Conservation (phyloP, 2,113 vertebrate species). For the Sciurus niger region DNA sequence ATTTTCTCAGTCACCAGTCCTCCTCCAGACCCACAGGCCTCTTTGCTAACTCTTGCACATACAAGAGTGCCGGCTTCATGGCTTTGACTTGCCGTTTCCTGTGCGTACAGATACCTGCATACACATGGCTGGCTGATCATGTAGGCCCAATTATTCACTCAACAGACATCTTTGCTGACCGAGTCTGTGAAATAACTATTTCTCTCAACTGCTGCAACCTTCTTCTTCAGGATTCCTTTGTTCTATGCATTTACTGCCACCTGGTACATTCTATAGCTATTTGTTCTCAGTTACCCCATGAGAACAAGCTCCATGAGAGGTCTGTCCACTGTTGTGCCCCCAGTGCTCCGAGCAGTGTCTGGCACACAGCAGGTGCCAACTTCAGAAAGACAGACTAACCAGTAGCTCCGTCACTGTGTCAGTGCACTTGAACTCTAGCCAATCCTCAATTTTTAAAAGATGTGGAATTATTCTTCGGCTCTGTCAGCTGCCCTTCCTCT, state of each 20-base stretch:
- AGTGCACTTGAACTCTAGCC: background rate
- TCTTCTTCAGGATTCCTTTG: background rate
- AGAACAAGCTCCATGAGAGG: background rate
- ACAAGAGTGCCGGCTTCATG: background rate
- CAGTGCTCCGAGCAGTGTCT: background rate
- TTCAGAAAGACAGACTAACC: background rate
- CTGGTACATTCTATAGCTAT: background rate
- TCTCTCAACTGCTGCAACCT: background rate
- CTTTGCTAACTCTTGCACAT: background rate
- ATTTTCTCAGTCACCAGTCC: background rate
- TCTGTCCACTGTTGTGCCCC: background rate
- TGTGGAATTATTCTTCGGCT: background rate
- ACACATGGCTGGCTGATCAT: background rate
- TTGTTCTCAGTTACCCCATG: background rate
- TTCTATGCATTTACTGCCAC: background rate
- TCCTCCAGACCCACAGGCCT: background rate
- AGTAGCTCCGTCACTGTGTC: background rate
- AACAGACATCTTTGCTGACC: background rate
- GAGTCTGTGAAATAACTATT: background rate
- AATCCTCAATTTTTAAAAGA: slow-evolving; percentile 9
- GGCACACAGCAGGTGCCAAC: background rate
- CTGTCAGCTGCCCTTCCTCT: background rate
- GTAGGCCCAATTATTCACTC: background rate
- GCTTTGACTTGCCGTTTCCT: background rate
- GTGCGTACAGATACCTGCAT: background rate